Base-by-base conservation (phyloP, 1,140 invertebrate species). In the Tetraneura akinire region DNA sequence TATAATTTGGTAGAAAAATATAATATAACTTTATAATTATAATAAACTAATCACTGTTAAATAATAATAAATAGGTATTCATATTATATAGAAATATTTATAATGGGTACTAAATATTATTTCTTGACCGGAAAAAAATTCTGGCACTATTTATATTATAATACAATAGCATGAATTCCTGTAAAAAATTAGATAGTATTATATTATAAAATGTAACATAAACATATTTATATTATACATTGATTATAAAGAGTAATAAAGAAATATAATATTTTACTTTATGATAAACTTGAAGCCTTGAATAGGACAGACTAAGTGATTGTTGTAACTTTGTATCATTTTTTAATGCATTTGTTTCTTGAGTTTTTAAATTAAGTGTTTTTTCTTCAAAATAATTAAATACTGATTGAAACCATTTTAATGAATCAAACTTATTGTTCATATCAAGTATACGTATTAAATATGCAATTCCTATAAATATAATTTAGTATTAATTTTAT, bases 371-470 rank as follows among this genome's bases (percentile, higher is more conserved):
- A 47, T 87, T 85, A 84, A 89, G 89, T 83, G 94, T 91, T 81
- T 89, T 89, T 18, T 83, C 83, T 1, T 88, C 87, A 82, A 93
- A 91, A 84, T 94, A 92, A 81, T 92, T 89, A 66, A 88, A 86
- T 1, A 98, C 92, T 6, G 96, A 95, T 80, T 95, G 89, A 85
- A 98, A 98, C 98, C 98, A 99, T 85, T 97, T 94, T 1, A 99
- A 87, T 8, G 94, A 92, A 87, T 98, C 95, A 85, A 99, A 94
- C 83, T 96, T 93, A 62, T 89, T 87, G 83, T 89, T 88, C 84
- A 91, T 89, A 81, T 90, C 87, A 6, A 93, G 83, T 42, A 92
- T 84, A 83, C 89, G 89, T 14, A 93, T 85, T 51, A 92, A 87
- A 83, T 91, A 93, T 1, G 92, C 91, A n/a, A 93, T 83, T 55